phyloP scores from a whole-genome alignment of 2,888 invertebrate species.

The Stenurella melanura region DNA sequence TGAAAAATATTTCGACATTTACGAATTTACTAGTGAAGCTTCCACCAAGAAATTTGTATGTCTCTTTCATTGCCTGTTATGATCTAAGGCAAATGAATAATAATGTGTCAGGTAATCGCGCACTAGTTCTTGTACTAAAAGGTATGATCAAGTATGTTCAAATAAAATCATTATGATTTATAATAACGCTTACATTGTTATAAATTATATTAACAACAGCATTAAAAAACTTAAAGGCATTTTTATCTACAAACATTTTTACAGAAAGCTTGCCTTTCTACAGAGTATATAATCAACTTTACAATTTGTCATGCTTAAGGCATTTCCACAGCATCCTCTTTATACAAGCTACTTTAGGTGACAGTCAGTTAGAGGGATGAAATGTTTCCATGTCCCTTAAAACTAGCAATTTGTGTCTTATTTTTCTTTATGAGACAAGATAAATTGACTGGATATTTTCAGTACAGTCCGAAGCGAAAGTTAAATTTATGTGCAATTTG shows the following conservation, averaged over 20 bases:
- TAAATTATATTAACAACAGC: background rate
- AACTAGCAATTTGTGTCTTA: background rate
- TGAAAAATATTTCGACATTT: no score
- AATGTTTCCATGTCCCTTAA: background rate
- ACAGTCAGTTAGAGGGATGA: conserved; percentile 24
- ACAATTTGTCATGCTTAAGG: conserved; percentile 32
- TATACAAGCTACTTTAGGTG: conserved; percentile 20
- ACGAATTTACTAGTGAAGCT: no score
- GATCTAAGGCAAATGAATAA: no score
- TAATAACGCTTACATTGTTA: no score
- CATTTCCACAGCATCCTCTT: conserved; percentile 19
- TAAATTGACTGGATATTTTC: background rate
- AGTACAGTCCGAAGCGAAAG: background rate
- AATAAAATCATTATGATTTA: no score
- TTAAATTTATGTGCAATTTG: background rate
- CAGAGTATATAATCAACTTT: conserved; percentile 28
- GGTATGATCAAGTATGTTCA: no score
- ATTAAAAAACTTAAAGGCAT: background rate
- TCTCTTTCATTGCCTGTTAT: no score
- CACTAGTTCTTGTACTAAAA: no score
- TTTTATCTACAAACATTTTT: background rate
- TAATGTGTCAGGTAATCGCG: no score
- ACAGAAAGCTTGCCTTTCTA: background rate
- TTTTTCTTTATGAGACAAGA: background rate
- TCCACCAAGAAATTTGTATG: no score